These are phyloP conservation scores for Drosophila aff. DNA, from an alignment of 1,140 invertebrate species.

Conservation along the genomic window DNA sequence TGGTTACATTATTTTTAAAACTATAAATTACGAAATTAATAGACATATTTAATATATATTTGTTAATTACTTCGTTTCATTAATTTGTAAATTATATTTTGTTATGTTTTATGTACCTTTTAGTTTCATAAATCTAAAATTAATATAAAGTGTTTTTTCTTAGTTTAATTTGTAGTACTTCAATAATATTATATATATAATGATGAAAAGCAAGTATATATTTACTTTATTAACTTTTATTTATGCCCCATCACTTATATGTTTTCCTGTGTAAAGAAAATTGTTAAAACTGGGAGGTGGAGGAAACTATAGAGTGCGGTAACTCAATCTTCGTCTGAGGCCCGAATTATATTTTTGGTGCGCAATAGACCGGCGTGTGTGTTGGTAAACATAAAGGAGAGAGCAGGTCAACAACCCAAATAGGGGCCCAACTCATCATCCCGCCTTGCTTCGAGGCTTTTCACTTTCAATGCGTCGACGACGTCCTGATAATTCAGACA, in stretches of 20 bases:
- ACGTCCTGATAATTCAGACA: conserved; percentile 34
- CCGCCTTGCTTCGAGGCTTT: conserved; percentile 12
- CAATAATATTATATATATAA: neutral
- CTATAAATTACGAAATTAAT: neutral
- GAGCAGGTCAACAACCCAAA: conserved; percentile 61
- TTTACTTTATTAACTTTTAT: neutral
- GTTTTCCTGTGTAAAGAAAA: conserved; percentile 6
- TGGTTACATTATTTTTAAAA: neutral
- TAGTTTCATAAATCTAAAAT: neutral
- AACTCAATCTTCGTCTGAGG: conserved; percentile 55
- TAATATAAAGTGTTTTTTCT: neutral
- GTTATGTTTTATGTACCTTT: no score
- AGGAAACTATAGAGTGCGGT: conserved; percentile 38
- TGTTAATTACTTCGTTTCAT: neutral
- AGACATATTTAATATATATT: neutral
- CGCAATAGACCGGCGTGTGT: conserved; percentile 61
- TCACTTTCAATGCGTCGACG: conserved; percentile 53
- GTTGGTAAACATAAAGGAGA: conserved; percentile 48
- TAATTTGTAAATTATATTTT: neutral
- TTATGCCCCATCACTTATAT: neutral
- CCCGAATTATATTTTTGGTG: conserved; percentile 43
- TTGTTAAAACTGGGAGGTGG: neutral
- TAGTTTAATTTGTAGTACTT: neutral
- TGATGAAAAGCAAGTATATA: neutral
- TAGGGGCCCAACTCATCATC: neutral